phyloP scores from a whole-genome alignment of 64 coral and sea anemone species.

The Astreopora myriophthalma region DNA sequence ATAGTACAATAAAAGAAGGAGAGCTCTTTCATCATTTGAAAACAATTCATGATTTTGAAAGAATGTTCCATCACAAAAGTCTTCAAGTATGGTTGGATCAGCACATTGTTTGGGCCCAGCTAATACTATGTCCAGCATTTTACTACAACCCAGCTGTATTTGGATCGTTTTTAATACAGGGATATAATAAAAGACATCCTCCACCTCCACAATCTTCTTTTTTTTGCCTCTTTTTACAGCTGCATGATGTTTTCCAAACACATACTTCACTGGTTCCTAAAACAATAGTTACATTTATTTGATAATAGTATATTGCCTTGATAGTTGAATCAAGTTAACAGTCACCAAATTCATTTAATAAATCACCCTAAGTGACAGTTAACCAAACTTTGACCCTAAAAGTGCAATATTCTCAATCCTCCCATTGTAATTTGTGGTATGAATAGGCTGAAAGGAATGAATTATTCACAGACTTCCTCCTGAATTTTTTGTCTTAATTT shows the following conservation, averaged over 20 bases:
- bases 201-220: slow-evolving; percentile 27
- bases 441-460: no score
- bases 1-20: slow-evolving; percentile 42
- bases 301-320: not conserved
- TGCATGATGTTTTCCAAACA: not conserved
- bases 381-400: not conserved
- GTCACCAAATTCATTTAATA: not conserved
- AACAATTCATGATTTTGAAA: not conserved
- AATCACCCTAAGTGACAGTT: not conserved
- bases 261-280: not conserved
- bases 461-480: no score
- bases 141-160: slow-evolving; percentile 9
- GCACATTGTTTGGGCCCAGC: not conserved
- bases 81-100: not conserved
- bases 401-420: no score
- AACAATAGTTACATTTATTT: not conserved
- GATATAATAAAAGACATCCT: slow-evolving; percentile 50
- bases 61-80: slow-evolving; percentile 27
- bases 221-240: not conserved
- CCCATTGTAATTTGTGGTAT: no score
- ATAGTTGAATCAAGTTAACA: not conserved
- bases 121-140: slow-evolving; percentile 27
- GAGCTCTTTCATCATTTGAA: not conserved
- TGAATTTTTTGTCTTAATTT: no score
- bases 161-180: slow-evolving; percentile 22